Percentiles rank a stretch among this genome's conserved stretches.
Conservation (phyloP, 2,888 invertebrate species). For the Agrilus cyanescens region DNA sequence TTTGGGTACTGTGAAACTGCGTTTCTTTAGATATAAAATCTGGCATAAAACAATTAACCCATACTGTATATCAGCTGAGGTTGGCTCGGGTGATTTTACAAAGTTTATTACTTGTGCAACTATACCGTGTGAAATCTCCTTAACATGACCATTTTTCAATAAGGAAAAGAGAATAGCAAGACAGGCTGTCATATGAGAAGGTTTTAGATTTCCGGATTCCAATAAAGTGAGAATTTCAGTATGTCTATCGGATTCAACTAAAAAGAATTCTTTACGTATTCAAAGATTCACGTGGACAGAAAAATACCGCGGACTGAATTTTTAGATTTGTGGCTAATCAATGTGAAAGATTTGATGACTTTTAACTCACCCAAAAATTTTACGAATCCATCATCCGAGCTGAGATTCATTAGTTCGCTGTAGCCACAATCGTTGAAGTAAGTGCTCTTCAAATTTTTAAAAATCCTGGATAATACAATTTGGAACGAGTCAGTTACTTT, state of each 20-base stretch:
- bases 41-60: conserved; percentile 26
- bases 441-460: conserved; percentile 10
- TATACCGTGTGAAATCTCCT: conserved; percentile 18
- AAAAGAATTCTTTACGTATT: not conserved
- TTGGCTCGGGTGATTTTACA: conserved; percentile 14
- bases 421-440: conserved; percentile 12
- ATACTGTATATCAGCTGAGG: conserved; percentile 20
- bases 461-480: conserved; percentile 23
- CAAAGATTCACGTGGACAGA: too few relatives aligned
- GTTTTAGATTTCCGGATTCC: too few relatives aligned
- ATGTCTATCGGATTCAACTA: not conserved
- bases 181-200: conserved; percentile 16
- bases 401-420: conserved; percentile 22
- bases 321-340: too few relatives aligned
- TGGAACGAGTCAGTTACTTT: conserved; percentile 27
- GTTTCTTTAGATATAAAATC: conserved; percentile 22
- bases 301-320: too few relatives aligned
- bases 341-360: too few relatives aligned
- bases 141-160: conserved; percentile 22
- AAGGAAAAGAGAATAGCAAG: conserved; percentile 25
- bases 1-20: conserved; percentile 21
- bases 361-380: conserved; percentile 26
- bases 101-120: conserved; percentile 22
- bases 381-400: conserved; percentile 27
- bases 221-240: too few relatives aligned